Base-by-base conservation (phyloP, 1,140 invertebrate genomes). In the Calliopsis andreniformis region DNA sequence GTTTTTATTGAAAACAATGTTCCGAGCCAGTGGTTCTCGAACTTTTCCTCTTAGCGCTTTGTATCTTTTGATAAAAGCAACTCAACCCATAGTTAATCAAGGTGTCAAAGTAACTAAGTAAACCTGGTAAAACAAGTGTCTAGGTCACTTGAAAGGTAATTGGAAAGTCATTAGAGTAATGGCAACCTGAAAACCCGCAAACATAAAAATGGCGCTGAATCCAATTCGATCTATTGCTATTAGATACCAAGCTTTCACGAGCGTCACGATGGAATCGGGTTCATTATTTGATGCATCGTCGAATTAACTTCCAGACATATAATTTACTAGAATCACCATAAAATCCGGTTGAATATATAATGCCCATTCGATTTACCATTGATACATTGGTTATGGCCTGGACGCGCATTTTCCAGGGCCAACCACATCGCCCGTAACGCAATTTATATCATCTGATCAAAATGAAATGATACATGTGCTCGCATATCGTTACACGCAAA, bases 241-340 rank as follows among this genome's bases (percentile, higher is more conserved):
- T 39, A 35, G 14, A 39, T 39, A 23, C 18, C 4, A 3, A 20
- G 20, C 10, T 28, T 12, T 53, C 49, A 4, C n/a, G 8, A 8
- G 8, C 8, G 4, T 8, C 1, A 4, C 20, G 4, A 6, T 14
- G 20, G 30, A 43, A 28, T 7, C 28, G 6, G 25, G 35, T 71
- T 71, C 32, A 30, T 42, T 23, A 63, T 73, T 35, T 32, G 47
- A 35, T 20, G 32, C 14, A 30, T 23, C 12, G 28, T 3, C 14
- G 28, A n/a, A 53, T 64, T 55, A 51, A 73, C 39, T 35, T 55
- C 25, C 8, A 73, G 63, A 66, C 12, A 20, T 43, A 25, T 73
- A 32, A 43, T 49, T 71, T 47, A 59, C 25, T 16, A 5, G 28
- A 14, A 8, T 4, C 1, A 2, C 20, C n/a, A 32, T 66, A n/a